A percentile compares a stretch with the other conserved stretches of the same genome.
Conservation (phyloP, 2,888 invertebrate genomes). For the Scaptomyza flava region DNA sequence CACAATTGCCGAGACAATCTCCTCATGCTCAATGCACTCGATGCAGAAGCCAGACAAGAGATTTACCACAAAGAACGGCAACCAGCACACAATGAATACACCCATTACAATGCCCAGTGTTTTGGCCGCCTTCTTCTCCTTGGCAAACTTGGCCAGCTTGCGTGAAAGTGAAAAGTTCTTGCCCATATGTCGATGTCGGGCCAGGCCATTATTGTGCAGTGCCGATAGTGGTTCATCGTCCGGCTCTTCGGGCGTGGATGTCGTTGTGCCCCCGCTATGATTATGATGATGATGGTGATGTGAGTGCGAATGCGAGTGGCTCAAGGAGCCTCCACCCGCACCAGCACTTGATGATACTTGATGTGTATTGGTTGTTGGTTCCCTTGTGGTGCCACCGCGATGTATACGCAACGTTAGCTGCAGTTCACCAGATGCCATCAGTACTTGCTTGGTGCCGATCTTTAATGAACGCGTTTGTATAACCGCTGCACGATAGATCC, state of each 20-base stretch:
- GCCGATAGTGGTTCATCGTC: constrained; percentile 90
- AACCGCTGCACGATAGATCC: constrained; percentile 97
- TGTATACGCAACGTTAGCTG: constrained; percentile 96
- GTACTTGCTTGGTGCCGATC: constrained; percentile 95
- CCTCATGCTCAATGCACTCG: constrained; percentile 94
- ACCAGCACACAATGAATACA: constrained; percentile 98
- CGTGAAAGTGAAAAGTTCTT: constrained; percentile 97
- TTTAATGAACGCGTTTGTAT: constrained; percentile 95
- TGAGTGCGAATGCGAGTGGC: constrained; percentile 81
- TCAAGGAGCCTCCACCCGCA: constrained; percentile 80
- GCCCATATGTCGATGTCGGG: constrained; percentile 89
- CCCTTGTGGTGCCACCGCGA: constrained; percentile 92
- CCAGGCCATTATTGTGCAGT: constrained; percentile 91
- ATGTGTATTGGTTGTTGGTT: constrained; percentile 84
- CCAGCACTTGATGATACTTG: constrained; percentile 78
- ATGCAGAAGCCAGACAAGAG: constrained; percentile 95
- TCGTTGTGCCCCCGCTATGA: constrained; percentile 84
- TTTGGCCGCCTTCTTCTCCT: constrained; percentile 98
- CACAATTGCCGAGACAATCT: constrained; percentile 94
- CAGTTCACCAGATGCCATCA: constrained; percentile 93
- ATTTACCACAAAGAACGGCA: constrained; percentile 98
- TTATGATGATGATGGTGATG: constrained; percentile 82
- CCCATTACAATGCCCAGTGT: constrained; percentile 98
- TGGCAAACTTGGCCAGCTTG: constrained; percentile 97
- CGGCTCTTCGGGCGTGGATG: constrained; percentile 88